Conservation (phyloP, 2,797 vertebrate genomes). For the Halcyon chelicuti region DNA sequence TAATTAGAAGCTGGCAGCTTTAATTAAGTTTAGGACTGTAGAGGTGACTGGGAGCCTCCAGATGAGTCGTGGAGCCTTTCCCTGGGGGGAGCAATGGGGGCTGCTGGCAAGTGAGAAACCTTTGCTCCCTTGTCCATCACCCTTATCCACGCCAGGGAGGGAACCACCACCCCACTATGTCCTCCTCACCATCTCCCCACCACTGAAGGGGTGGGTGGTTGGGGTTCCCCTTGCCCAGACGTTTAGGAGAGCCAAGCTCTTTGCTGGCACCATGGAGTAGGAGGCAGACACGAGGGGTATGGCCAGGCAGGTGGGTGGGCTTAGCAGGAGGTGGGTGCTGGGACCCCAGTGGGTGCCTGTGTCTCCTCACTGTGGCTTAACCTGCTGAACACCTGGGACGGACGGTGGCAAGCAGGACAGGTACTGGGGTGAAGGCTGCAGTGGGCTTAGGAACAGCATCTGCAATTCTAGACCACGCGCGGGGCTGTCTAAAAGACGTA, state of each 20-base stretch:
- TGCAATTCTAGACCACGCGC: constrained; percentile 39
- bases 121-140: rapidly evolving
- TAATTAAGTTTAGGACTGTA: constrained; percentile 71
- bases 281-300: rapidly evolving
- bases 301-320: not conserved
- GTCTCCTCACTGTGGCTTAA: not conserved
- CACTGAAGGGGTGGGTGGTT: not conserved
- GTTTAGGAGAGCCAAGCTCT: not conserved
- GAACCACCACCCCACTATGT: not conserved
- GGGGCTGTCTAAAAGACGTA: constrained; percentile 49
- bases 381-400: not conserved
- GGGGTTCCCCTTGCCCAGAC: not conserved
- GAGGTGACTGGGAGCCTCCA: constrained; percentile 41
- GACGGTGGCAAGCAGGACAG: not conserved
- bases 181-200: not conserved
- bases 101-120: not conserved
- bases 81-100: not conserved
- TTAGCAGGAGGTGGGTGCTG: not conserved
- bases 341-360: not conserved
- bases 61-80: not conserved
- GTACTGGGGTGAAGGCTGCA: not conserved
- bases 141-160: not conserved
- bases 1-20: constrained; percentile 75
- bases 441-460: not conserved
- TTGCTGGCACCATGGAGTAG: not conserved